phyloP scores from a whole-genome alignment of 2,797 vertebrate genomes.

The Chiroxiphia lanceolata region DNA sequence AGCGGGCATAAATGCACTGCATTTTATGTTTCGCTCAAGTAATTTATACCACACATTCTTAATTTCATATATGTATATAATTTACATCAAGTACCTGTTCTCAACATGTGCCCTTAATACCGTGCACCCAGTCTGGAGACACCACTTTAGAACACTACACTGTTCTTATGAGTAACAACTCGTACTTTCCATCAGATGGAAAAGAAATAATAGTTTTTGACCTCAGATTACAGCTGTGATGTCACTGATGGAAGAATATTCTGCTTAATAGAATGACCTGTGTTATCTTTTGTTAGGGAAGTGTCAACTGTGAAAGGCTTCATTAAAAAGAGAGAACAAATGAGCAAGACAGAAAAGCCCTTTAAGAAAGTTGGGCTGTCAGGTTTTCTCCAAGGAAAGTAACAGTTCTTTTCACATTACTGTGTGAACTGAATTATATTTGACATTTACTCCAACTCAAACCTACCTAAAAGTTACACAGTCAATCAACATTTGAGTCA shows the following conservation, averaged over 20 bases:
- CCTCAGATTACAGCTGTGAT: slow-evolving; percentile 7
- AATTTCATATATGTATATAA: neutral
- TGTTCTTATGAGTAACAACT: neutral
- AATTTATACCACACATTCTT: neutral
- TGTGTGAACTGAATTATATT: slow-evolving; percentile 51
- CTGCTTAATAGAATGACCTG: slow-evolving; percentile 34
- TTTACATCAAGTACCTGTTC: neutral
- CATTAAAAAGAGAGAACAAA: slow-evolving; percentile 43
- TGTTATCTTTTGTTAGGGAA: slow-evolving; percentile 48
- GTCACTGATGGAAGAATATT: neutral
- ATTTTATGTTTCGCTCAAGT: neutral
- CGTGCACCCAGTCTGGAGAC: neutral
- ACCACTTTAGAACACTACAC: neutral
- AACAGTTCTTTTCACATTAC: slow-evolving; percentile 36
- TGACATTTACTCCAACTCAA: slow-evolving; percentile 61
- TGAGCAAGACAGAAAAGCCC: slow-evolving; percentile 44
- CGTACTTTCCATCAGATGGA: neutral
- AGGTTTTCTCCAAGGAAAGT: slow-evolving; percentile 48
- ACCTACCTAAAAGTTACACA: slow-evolving; percentile 45
- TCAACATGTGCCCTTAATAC: neutral
- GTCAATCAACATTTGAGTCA: slow-evolving; percentile 54
- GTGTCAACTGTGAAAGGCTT: slow-evolving; percentile 35
- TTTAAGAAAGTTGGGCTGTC: slow-evolving; percentile 54
- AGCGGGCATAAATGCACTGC: neutral
- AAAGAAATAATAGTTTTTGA: slow-evolving; percentile 20